Evolutionary conservation across 2,888 invertebrate genomes (phyloP), one percentile per base, ranked within the genome.

Genomic region (Cephus sareptanus): DNA sequence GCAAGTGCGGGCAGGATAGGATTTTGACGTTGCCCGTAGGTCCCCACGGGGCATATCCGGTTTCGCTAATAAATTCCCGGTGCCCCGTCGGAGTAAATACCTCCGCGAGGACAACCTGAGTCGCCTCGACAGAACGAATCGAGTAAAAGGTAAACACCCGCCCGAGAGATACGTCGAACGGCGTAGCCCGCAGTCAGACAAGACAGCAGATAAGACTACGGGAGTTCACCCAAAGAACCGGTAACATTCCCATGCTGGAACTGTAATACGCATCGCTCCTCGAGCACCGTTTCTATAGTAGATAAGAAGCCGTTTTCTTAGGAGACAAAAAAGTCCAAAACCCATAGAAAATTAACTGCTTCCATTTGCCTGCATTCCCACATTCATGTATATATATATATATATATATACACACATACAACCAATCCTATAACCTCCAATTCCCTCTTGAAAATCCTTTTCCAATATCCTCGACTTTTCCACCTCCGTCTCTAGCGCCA

Each of bases 361-460:
- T 31, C 12, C 31, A 1, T 13, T 71, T 71, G 23, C 4, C 3
- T 11, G 31, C 12, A 12, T 71, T 71, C 9, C 4, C 31, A 71
- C 3, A 31, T n/a, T 1, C 23, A 70, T 11, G 0, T 13, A 75
- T 75, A 69, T 74, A 31, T 31, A 31, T 31, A 31, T 31, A 31
- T 31, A 31, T 78, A 70, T 68, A 73, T 35, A 73, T 40, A 76
- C 35, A 76, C 15, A 76, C 73, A 69, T 23, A 34, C 11, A 31
- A 69, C 74, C 37, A 34, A 75, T 33, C 40, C 71, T 68, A 34
- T 15, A 4, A 4, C 23, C 73, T 31, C n/a, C 11, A 33, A 73
- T 56, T 40, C 15, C 68, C 31, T 23, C 15, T 9, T 9, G 23
- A 56, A 56, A 23, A 56, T 56, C 23, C 56, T 56, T 56, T 56